Evolutionary conservation across 2,797 vertebrate species (phyloP), one percentile per base, ranked within the genome.

Genomic region (Gymnopithys bicolor): DNA sequence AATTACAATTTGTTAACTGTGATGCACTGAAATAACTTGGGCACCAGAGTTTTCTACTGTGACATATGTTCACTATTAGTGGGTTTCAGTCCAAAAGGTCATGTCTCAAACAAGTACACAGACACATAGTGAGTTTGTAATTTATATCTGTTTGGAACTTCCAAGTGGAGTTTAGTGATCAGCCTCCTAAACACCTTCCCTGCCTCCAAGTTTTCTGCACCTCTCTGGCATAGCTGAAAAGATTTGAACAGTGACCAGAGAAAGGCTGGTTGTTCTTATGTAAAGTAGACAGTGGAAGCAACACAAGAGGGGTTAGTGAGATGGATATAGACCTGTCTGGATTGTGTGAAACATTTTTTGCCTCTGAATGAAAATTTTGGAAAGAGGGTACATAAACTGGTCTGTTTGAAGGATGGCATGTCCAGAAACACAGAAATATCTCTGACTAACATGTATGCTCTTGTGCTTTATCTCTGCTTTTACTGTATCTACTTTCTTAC

Each of bases 1-100:
- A 96, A 97, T 95, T 88, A 56, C 85, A 96, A 91, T 94, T 94
- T 77, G 89, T 92, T 93, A 89, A 84, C 96, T 91, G 81, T 25
- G 87, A 89, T 92, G 77, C 86, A 77, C 94, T 94, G 97, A 94
- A 94, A 95, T 97, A 97, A 97, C 95, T 95, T 48, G 94, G 67
- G 80, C 37, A 63, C 92, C 94, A 94, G 82, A 92, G 83, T 90
- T 95, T 95, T 92, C 71, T 94, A 13, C 66, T 52, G 71, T 95
- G 95, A 85, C 87, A 46, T 94, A 78, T 95, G 88, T 69, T 92
- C 87, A 74, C 86, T 95, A 56, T 94, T 93, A 89, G 81, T 77
- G 71, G 56, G 28, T 89, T 94, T 93, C 89, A 89, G 82, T 91
- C 79, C 79, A 95, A 95, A 94, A 96, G 82, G 76, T 89, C 73